Percentiles rank a stretch among this genome's conserved stretches.
phyloP scores from a whole-genome alignment of 2,888 invertebrate species.

The Bhutanitis thaidina region DNA sequence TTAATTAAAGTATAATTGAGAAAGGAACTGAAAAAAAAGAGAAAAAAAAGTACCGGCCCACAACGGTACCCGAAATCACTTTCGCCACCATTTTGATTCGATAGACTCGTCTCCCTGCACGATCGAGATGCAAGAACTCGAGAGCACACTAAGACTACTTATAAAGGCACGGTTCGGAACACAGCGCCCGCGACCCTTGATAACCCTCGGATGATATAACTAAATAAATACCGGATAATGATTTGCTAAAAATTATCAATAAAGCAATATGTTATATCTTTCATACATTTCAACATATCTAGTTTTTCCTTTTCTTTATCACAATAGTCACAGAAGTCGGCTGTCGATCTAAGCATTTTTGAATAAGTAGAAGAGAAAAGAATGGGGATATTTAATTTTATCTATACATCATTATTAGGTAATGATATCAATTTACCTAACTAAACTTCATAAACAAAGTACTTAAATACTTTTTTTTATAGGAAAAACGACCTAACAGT shows the following conservation, averaged over 20 bases:
- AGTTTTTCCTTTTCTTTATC: too few species aligned
- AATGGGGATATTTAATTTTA: too few species aligned
- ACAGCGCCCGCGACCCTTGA: slow-evolving; percentile 19
- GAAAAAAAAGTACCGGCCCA: slow-evolving; percentile 79
- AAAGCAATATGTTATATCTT: background rate
- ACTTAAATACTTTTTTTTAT: too few species aligned
- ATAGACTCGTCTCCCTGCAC: slow-evolving; percentile 22
- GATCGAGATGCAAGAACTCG: slow-evolving; percentile 5
- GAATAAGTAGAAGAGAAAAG: too few species aligned
- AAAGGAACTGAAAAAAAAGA: too few species aligned
- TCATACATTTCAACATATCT: background rate
- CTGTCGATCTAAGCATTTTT: too few species aligned
- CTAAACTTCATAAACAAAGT: too few species aligned
- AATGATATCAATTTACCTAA: too few species aligned
- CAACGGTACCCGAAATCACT: slow-evolving; percentile 83
- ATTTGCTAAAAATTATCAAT: background rate
- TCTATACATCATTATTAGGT: too few species aligned
- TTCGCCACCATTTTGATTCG: slow-evolving; percentile 53
- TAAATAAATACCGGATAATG: slow-evolving; percentile 6
- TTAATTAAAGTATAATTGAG: too few species aligned
- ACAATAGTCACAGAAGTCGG: too few species aligned
- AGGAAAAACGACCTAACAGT: too few species aligned
- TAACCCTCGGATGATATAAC: slow-evolving; percentile 23
- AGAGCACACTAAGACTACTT: slow-evolving; percentile 7
- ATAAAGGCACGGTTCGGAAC: slow-evolving; percentile 1